phyloP scores from a whole-genome alignment of 2,113 vertebrate species.

The Heliornis fulica region DNA sequence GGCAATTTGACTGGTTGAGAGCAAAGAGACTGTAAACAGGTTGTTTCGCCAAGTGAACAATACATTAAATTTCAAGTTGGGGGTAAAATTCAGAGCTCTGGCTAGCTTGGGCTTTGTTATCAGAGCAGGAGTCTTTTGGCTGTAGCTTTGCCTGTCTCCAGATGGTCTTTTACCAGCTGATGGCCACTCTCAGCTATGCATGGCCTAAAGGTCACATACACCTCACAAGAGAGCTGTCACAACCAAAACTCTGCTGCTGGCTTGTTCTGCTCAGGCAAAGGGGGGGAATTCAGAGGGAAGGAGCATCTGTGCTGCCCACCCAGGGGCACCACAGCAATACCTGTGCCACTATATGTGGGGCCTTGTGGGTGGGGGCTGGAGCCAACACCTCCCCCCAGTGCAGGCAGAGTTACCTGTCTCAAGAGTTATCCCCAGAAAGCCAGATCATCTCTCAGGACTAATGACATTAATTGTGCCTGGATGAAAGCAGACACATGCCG shows the following conservation, averaged over 20 bases:
- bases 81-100: background rate
- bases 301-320: accelerated
- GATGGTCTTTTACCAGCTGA: background rate
- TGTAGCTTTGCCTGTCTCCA: accelerated
- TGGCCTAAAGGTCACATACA: background rate
- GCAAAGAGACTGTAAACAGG: background rate
- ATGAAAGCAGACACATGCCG: background rate
- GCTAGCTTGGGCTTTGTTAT: background rate
- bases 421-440: background rate
- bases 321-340: accelerated
- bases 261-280: background rate
- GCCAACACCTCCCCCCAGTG: too few species aligned
- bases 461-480: constrained; percentile 47
- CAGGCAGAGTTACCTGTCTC: background rate
- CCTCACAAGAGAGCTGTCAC: accelerated
- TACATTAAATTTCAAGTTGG: background rate
- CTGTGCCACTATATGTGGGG: too few species aligned
- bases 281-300: background rate
- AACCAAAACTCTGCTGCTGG: background rate
- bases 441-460: background rate
- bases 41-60: background rate
- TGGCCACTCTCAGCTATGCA: background rate
- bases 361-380: background rate
- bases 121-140: background rate
- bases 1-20: background rate